phyloP scores from a whole-genome alignment of 2,888 invertebrate genomes.

The Thelaira solivaga region DNA sequence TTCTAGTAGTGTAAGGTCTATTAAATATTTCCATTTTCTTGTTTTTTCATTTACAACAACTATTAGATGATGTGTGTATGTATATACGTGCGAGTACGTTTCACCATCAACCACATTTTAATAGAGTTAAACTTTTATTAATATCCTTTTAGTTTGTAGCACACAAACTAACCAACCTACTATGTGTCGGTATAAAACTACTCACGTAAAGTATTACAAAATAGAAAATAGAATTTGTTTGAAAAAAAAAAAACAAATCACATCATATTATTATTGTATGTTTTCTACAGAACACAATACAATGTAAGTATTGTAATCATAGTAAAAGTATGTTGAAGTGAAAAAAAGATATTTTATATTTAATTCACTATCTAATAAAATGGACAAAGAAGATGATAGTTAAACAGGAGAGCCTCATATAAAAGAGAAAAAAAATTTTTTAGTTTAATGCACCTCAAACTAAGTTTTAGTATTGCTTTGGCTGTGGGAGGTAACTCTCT shows the following conservation, averaged over 20 bases:
- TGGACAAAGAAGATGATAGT: neutral
- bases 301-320: neutral
- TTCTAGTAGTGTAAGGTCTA: constrained; percentile 25
- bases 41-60: neutral
- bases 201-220: constrained; percentile 48
- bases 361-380: neutral
- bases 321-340: constrained; percentile 1
- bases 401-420: no score
- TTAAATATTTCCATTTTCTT: constrained; percentile 13
- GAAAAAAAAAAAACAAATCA: constrained; percentile 38
- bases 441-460: no score
- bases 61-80: neutral
- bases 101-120: neutral
- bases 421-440: no score
- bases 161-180: constrained; percentile 30
- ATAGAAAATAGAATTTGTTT: no score
- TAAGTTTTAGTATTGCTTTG: no score
- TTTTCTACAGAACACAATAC: neutral
- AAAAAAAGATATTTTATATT: constrained; percentile 4
- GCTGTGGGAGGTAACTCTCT: no score
- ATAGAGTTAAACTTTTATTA: constrained; percentile 30
- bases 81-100: neutral
- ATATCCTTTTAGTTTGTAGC: constrained; percentile 43
- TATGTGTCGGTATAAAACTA: constrained; percentile 16
- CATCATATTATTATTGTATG: constrained; percentile 27